phyloP scores from a whole-genome alignment of 2,797 vertebrate genomes.

The Columba guinea region DNA sequence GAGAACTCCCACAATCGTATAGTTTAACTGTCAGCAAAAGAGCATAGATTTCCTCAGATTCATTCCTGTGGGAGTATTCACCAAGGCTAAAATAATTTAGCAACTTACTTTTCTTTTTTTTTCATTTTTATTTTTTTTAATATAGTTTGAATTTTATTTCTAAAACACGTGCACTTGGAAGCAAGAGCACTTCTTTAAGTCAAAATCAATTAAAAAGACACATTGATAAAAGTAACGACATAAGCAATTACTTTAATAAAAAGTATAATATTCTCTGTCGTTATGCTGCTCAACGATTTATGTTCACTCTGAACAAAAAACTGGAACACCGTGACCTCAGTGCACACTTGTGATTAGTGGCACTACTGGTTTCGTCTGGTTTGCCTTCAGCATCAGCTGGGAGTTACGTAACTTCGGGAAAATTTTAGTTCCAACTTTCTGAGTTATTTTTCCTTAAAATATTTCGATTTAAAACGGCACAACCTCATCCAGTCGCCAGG shows the following conservation, averaged over 20 bases:
- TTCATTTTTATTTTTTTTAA: neutral
- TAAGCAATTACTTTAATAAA: neutral
- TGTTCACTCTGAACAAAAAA: constrained; percentile 15
- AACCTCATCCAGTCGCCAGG: too few relatives aligned
- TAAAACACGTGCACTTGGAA: neutral
- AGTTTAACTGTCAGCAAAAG: neutral
- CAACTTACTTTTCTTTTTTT: neutral
- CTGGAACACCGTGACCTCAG: constrained; percentile 46
- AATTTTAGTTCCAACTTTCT: constrained; percentile 2
- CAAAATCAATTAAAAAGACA: neutral
- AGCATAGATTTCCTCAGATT: neutral
- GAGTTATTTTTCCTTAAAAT: neutral
- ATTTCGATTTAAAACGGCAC: neutral
- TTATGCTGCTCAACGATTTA: neutral
- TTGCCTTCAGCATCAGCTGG: neutral
- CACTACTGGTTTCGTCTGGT: constrained; percentile 48
- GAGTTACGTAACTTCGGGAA: constrained; percentile 47
- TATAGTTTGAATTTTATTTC: neutral
- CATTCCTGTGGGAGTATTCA: neutral
- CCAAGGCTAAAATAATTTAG: neutral
- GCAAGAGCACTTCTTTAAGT: neutral
- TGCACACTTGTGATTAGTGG: constrained; percentile 24
- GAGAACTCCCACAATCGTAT: neutral
- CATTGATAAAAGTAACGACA: accelerated
- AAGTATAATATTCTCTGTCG: neutral